Base-by-base conservation (phyloP, 30 jellyfish, hydroid and myxozoan genomes). In the Aurelia sp. region DNA sequence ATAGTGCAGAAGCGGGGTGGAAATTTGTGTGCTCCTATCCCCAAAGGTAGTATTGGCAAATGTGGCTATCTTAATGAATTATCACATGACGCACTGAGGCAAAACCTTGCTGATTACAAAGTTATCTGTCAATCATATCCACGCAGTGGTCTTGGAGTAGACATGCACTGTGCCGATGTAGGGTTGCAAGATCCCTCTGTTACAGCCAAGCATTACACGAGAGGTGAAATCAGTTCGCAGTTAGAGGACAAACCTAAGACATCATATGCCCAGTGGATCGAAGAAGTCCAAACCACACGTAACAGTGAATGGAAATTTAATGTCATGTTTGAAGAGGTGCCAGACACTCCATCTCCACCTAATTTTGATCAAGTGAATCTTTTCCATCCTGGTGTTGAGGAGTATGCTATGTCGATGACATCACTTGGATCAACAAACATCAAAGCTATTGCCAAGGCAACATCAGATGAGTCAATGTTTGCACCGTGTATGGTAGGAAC, bases 401-500 rank as follows among this genome's bases (percentile, higher is more conserved):
- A 70, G 33, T 84, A 84, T 31, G 92, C 92, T 13, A 84, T 84
- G 92, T 57, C 86, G 38, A 44, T 69, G 65, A 84, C 92, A 38
- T 69, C 92, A 8, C n/a, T 84, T 31, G 80, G 88, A 33, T 84
- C 92, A 15, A 47, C 27, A n/a, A 70, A 59, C 33, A 64, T 84
- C 71, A 79, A 70, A 58, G 73, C 18, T 19, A 44, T 84, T 59
- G 92, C 92, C 27, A 84, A 84, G 72, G 79, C 79, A 74, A 84
- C 92, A 33, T 17, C 78, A 21, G 78, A 59, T 16, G 63, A 47
- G 19, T 31, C 78, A 41, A 68, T 84, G 87, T 84, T 84, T 72
- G 86, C 92, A 50, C 92, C 92, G 15, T 84, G 92, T 70, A 84
- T 84, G 92, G 92, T 84, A 3, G 92, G 92, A 13, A 69, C 92